Percentiles rank a stretch among this genome's conserved stretches.
Conservation (phyloP, 2,888 invertebrate species). For the Zeuzera pyrina region DNA sequence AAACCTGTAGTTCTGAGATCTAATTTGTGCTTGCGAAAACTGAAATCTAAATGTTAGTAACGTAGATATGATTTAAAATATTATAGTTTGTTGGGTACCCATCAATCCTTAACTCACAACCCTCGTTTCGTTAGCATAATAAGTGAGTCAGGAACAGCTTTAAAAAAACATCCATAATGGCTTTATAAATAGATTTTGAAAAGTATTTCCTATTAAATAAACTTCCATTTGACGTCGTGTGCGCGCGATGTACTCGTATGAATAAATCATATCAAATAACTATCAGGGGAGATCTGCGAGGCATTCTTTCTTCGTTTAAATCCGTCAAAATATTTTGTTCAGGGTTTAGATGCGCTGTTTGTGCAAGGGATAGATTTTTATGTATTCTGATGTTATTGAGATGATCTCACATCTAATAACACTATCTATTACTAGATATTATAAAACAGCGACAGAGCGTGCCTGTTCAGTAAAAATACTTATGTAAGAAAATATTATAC, state of each 20-base stretch:
- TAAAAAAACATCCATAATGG: conserved; percentile 52
- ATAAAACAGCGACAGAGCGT: too few species aligned
- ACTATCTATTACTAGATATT: too few species aligned
- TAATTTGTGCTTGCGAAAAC: too few species aligned
- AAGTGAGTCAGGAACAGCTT: conserved; percentile 53
- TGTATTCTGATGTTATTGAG: too few species aligned
- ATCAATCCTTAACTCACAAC: too few species aligned
- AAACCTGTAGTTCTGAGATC: too few species aligned
- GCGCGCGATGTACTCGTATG: conserved; percentile 62
- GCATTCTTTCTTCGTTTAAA: conserved; percentile 48
- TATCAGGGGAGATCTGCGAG: conserved; percentile 71
- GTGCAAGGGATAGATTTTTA: conserved; percentile 39
- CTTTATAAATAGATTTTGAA: conserved; percentile 68
- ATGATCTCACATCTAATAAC: too few species aligned
- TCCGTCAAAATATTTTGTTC: conserved; percentile 50
- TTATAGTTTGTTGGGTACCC: too few species aligned
- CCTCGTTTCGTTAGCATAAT: conserved; percentile 55
- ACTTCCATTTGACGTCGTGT: conserved; percentile 60
- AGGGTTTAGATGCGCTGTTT: conserved; percentile 40
- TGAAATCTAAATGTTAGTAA: too few species aligned
- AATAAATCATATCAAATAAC: conserved; percentile 83
- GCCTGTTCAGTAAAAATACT: too few species aligned
- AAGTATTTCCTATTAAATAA: conserved; percentile 69
- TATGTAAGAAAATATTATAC: too few species aligned
- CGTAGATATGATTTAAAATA: too few species aligned